phyloP scores from a whole-genome alignment of 2,113 vertebrate species.

The Pteruthius melanotis region DNA sequence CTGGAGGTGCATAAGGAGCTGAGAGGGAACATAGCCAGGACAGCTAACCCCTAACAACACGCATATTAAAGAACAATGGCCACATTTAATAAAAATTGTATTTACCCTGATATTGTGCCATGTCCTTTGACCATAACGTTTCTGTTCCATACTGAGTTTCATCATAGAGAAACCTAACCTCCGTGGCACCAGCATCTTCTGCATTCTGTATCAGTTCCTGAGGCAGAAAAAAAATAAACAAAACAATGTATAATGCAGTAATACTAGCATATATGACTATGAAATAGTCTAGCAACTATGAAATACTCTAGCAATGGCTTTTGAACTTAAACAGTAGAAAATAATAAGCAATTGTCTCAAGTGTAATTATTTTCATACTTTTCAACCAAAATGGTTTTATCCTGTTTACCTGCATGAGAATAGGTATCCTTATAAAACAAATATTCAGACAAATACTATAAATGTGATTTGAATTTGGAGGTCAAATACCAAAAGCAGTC shows the following conservation, averaged over 20 bases:
- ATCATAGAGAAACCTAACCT: slow-evolving; percentile 94
- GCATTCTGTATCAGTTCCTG: slow-evolving; percentile 99
- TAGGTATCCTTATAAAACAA: not conserved
- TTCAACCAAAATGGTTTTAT: not conserved
- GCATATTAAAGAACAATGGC: not conserved
- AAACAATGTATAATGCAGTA: not conserved
- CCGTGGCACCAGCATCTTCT: slow-evolving; percentile 95
- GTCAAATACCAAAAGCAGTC: not conserved
- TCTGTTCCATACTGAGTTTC: slow-evolving; percentile 93
- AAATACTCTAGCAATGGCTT: not conserved
- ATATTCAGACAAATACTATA: not conserved
- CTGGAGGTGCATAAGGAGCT: not conserved
- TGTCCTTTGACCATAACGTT: slow-evolving; percentile 91
- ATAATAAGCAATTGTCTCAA: not conserved
- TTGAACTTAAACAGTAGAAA: not conserved
- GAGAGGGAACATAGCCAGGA: not conserved
- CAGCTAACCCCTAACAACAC: not conserved
- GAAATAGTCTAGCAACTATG: too few species aligned
- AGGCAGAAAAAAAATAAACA: not conserved
- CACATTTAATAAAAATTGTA: not conserved
- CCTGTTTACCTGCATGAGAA: not conserved
- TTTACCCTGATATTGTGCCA: slow-evolving; percentile 94
- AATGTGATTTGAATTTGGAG: not conserved
- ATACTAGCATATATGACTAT: too few species aligned
- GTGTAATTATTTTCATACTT: not conserved